Conservation (phyloP, 2,113 vertebrate species). For the Marmota flaviventris region DNA sequence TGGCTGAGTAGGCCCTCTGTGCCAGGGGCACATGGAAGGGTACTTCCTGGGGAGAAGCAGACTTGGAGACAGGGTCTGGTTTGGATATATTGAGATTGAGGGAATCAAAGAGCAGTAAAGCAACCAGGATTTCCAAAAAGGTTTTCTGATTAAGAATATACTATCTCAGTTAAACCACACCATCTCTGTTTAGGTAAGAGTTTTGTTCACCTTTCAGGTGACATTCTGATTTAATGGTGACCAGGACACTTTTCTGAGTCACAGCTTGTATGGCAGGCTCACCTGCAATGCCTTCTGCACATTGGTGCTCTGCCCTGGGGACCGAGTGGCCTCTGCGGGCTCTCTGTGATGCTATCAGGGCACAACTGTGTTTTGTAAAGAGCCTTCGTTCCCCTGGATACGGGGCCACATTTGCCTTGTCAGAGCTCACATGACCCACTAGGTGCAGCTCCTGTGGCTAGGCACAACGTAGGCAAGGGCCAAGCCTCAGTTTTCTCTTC, state of each 20-base stretch:
- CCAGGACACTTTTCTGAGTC: neutral
- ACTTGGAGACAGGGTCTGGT: neutral
- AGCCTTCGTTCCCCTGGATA: accelerated
- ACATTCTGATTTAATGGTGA: neutral
- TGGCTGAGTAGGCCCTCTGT: accelerated
- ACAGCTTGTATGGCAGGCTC: neutral
- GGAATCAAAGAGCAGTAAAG: neutral
- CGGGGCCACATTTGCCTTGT: neutral
- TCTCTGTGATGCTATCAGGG: neutral
- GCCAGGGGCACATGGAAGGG: accelerated
- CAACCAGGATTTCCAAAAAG: neutral
- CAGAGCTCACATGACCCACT: neutral
- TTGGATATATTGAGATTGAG: neutral
- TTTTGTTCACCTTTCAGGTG: neutral
- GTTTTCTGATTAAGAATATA: neutral
- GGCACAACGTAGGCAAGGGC: neutral
- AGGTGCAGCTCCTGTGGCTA: accelerated
- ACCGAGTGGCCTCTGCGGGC: neutral
- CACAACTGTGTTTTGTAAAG: neutral
- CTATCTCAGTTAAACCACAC: neutral
- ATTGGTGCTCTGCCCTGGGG: neutral
- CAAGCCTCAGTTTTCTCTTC: neutral
- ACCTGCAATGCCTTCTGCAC: accelerated
- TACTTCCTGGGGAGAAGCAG: neutral
- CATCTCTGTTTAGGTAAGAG: neutral